Evolutionary conservation across 2,888 invertebrate genomes (phyloP), one percentile per base, ranked within the genome.

Genomic region (Xestia ashworthii): DNA sequence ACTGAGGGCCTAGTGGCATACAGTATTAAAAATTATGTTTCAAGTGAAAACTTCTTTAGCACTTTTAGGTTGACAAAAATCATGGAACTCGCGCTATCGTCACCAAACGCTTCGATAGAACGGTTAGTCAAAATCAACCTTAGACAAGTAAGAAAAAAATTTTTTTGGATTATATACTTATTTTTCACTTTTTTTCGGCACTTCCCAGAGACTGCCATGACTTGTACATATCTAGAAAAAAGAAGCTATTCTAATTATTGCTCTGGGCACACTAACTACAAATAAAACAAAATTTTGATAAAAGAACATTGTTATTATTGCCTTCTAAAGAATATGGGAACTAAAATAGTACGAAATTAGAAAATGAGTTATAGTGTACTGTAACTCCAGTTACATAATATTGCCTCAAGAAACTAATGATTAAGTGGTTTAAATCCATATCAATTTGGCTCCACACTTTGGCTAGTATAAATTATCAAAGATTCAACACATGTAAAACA

Each of bases 391-490:
- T 81, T 60, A 80, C 66, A 80, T 72, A n/a, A 72, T 74, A n/a
- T 75, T 66, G 68, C 82, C 78, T 77, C 48, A 68, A 69, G 38
- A 66, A 66, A 46, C 60, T 60, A 73, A 71, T 53, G 65, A 66
- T 64, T 62, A 53, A 55, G 62, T 76, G 58, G 62, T 71, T 78
- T 66, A 69, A 65, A 76, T 79, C 44, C 55, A 76, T 85, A 78
- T 66, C 16, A 86, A 76, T 86, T 84, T 86, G 86, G 84, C 86
- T 86, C 84, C 86, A 84, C 84, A 84, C 84, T 86, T 86, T 86
- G 80, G 87, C 74, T 72, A 71, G 6, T 60, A 66, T 69, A 41
- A 41, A 60, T 62, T 55, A 25, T 58, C 53, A 68, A 60, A 64
- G 14, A 46, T 46, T 14, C 53, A 25, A 58, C 32, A 53, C n/a